Evolutionary conservation across 1,140 invertebrate genomes (phyloP), one percentile per base, ranked within the genome.

Genomic region (Cotesia typhae): DNA sequence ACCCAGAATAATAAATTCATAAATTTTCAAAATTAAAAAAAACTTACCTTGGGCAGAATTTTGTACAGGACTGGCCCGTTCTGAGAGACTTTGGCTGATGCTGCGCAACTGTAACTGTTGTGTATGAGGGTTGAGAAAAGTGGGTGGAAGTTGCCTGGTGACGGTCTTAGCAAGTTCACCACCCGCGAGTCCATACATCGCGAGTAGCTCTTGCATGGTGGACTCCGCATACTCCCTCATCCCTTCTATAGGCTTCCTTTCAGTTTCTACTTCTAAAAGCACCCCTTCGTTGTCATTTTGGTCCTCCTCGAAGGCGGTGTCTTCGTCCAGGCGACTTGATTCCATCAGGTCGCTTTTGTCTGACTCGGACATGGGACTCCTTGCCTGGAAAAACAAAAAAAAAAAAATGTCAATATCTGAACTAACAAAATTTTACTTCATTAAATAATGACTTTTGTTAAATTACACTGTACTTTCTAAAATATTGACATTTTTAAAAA

Each of bases 171-270:
- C 81, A 69, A 87, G 77, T 79, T 89, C 88, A 53, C 82, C 81
- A 75, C 88, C 85, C 41, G 85, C 84, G 37, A 88, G 76, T 1
- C 90, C 90, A 77, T 90, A 91, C 73, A 91, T 89, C 65, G 89
- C 89, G 37, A 91, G 78, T 4, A 92, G 83, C 81, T 91, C 90
- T 76, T 91, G 90, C 90, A 91, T 90, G 14, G 90, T 90, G 60
- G 86, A 89, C 76, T 91, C 89, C 2, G 89, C 89, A 84, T 89
- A 91, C 77, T 91, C 90, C 71, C 88, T 87, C 82, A 91, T 88
- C 36, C 84, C 84, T 57, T 85, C 83, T 64, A 83, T 83, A 3
- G 85, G 85, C 66, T 82, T 83, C 41, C 79, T 80, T 68, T 28
- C 28, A 1, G 28, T 28, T 28, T 84, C 84, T 61, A 65, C 53